Conservation (phyloP, 30 jellyfish, hydroid and myxozoan species). For the Aurelia aurita complex sp. Pacific region DNA sequence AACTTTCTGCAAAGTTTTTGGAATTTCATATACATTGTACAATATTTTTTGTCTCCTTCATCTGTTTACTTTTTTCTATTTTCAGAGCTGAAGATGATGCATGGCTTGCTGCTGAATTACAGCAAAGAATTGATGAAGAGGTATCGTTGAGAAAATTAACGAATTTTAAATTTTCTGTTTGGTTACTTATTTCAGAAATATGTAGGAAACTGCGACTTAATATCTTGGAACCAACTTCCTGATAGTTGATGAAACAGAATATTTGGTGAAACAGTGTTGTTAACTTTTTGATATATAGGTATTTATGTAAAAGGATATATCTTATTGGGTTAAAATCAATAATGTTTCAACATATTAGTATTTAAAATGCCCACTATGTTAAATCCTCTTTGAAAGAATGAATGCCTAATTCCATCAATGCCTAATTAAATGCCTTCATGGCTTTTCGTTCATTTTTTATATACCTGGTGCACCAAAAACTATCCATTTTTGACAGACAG, state of each 20-base stretch:
- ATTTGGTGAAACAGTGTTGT: no score
- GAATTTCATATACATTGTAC: no score
- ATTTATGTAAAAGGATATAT: neutral
- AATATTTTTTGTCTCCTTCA: no score
- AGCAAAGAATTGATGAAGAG: conserved; percentile 75
- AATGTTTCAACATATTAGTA: no score
- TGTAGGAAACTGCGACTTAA: neutral
- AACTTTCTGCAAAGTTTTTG: no score
- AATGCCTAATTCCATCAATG: no score
- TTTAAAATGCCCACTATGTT: neutral
- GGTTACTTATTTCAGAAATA: neutral
- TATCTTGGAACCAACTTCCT: no score
- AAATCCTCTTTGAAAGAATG: no score
- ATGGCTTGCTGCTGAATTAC: conserved; percentile 72
- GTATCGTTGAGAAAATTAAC: neutral
- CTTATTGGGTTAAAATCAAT: neutral
- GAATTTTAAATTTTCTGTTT: neutral
- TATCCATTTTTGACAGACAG: no score
- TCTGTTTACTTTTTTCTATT: neutral
- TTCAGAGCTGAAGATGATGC: conserved; percentile 78
- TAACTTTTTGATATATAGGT: neutral
- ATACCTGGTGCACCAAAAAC: no score
- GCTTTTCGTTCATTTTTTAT: no score
- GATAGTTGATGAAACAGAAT: neutral
- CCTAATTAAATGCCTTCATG: no score